A percentile compares a stretch with the other conserved stretches of the same genome.
Evolutionary conservation across 37 sponge, comb jelly and placozoan genomes (phyloP).

Genomic region (Bolinopsis microptera): DNA sequence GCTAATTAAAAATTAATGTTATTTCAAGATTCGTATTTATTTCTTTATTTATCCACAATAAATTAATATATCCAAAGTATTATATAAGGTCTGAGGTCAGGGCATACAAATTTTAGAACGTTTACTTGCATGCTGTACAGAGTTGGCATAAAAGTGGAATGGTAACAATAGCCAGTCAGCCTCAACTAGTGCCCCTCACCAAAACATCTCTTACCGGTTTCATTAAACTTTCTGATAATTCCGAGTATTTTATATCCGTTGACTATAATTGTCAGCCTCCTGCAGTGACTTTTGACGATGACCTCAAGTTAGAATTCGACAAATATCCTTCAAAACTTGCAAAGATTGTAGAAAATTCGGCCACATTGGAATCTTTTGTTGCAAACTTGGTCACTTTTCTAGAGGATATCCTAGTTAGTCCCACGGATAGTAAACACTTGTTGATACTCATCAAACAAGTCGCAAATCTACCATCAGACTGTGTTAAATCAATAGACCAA

Average conservation of each 20-base stretch:
- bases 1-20: too few relatives aligned
- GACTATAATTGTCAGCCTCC: background rate
- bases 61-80: too few relatives aligned
- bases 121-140: too few relatives aligned
- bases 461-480: slow-evolving; percentile 27
- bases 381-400: background rate
- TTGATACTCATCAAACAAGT: slow-evolving; percentile 23
- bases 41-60: too few relatives aligned
- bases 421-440: background rate
- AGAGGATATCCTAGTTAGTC: background rate
- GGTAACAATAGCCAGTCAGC: background rate
- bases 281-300: background rate
- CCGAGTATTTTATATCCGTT: slow-evolving; percentile 35
- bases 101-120: too few relatives aligned
- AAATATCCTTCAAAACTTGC: background rate
- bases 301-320: background rate
- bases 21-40: too few relatives aligned
- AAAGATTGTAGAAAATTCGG: background rate
- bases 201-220: background rate
- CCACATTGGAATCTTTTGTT: background rate
- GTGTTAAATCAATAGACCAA: background rate
- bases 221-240: background rate
- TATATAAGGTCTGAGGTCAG: too few relatives aligned
- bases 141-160: too few relatives aligned
- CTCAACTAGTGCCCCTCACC: slow-evolving; percentile 41